phyloP scores from a whole-genome alignment of 2,888 invertebrate genomes.

The Amphimallon solstitiale region DNA sequence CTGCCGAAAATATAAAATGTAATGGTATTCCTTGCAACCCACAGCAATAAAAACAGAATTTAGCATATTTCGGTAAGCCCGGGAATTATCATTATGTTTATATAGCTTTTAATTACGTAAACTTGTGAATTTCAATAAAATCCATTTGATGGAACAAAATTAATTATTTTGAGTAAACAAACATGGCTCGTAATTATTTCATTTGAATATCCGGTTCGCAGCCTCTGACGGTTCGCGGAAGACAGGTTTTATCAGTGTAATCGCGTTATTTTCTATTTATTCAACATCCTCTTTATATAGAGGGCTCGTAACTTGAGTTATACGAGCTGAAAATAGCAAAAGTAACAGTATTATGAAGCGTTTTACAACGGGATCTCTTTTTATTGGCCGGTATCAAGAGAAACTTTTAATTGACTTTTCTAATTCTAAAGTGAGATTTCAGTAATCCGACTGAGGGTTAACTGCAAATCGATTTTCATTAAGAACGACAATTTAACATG shows the following conservation, averaged over 20 bases:
- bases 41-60: too few relatives aligned
- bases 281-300: not conserved
- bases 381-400: slow-evolving; percentile 31
- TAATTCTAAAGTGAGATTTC: slow-evolving; percentile 41
- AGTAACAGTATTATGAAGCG: slow-evolving; percentile 12
- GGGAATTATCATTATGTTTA: too few relatives aligned
- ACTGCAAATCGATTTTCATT: slow-evolving; percentile 44
- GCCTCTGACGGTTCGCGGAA: too few relatives aligned
- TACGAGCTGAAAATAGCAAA: not conserved
- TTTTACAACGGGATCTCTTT: slow-evolving; percentile 20
- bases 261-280: slow-evolving; percentile 1
- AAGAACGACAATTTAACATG: slow-evolving; percentile 45
- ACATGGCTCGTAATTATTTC: not conserved
- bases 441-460: slow-evolving; percentile 22
- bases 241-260: slow-evolving; percentile 1
- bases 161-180: too few relatives aligned
- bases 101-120: too few relatives aligned
- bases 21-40: too few relatives aligned
- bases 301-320: too few relatives aligned
- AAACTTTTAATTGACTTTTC: slow-evolving; percentile 50
- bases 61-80: too few relatives aligned
- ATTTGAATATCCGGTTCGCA: not conserved
- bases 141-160: too few relatives aligned
- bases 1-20: too few relatives aligned
- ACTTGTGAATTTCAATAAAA: too few relatives aligned